phyloP scores from a whole-genome alignment of 2,113 vertebrate genomes.

The Climacteris rufus region DNA sequence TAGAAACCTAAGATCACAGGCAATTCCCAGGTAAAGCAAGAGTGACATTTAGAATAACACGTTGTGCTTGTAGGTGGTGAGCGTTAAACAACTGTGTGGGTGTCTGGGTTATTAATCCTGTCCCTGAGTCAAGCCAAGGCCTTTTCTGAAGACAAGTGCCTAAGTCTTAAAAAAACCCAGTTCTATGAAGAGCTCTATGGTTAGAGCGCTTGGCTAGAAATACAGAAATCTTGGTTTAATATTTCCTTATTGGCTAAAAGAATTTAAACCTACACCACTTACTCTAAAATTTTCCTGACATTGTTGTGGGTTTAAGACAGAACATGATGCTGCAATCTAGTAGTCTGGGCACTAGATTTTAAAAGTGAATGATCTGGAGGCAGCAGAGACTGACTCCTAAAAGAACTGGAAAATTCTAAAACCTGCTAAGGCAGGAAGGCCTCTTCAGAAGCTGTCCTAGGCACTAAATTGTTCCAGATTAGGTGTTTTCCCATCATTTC shows the following conservation, averaged over 20 bases:
- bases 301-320: neutral
- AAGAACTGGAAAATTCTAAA: neutral
- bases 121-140: neutral
- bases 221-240: neutral
- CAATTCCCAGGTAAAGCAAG: neutral
- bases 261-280: neutral
- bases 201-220: neutral
- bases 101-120: neutral
- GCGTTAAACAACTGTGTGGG: neutral
- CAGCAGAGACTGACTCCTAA: neutral
- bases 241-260: neutral
- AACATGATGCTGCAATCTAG: neutral
- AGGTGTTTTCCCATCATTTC: neutral
- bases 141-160: neutral
- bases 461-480: neutral
- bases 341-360: neutral
- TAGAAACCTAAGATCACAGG: neutral
- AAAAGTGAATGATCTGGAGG: neutral
- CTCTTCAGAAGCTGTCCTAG: neutral
- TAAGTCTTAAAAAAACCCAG: neutral
- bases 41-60: conserved; percentile 2
- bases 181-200: neutral
- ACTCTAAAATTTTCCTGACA: neutral
- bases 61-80: neutral
- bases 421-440: neutral